Conservation (phyloP, 2,113 vertebrate genomes). For the Crotalus horridus region DNA sequence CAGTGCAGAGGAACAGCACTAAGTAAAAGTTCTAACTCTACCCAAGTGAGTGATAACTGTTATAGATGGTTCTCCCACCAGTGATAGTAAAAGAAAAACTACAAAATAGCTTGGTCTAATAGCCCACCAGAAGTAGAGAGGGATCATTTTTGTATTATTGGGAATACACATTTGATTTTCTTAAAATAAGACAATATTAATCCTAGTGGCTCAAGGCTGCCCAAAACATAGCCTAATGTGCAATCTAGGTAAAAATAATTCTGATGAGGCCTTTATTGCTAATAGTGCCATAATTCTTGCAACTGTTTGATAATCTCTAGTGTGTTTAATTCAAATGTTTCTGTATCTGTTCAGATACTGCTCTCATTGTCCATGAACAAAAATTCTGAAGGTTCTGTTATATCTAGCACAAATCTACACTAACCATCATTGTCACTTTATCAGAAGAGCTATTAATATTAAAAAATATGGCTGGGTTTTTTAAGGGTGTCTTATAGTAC, state of each 20-base stretch:
- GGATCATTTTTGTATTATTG: not conserved
- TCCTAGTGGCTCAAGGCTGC: not conserved
- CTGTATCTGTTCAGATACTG: not conserved
- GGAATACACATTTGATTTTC: not conserved
- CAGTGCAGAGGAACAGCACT: not conserved
- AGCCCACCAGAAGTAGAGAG: not conserved
- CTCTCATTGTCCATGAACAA: not conserved
- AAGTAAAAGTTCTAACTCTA: not conserved
- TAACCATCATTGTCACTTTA: not conserved
- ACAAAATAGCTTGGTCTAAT: not conserved
- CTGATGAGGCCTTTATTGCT: not conserved
- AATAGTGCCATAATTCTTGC: not conserved
- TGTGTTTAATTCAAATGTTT: not conserved
- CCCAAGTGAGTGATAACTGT: not conserved
- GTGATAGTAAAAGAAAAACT: not conserved
- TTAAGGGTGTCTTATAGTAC: slow-evolving; percentile 58
- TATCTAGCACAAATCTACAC: not conserved
- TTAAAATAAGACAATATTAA: not conserved
- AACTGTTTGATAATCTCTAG: not conserved
- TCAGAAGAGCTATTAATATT: not conserved
- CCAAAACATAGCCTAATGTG: not conserved
- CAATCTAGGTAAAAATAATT: not conserved
- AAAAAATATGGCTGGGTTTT: not conserved
- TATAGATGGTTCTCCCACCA: not conserved
- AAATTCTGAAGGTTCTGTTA: not conserved